Evolutionary conservation across 2,113 vertebrate species (phyloP).

Genomic region (Cebidichthys violaceus): DNA sequence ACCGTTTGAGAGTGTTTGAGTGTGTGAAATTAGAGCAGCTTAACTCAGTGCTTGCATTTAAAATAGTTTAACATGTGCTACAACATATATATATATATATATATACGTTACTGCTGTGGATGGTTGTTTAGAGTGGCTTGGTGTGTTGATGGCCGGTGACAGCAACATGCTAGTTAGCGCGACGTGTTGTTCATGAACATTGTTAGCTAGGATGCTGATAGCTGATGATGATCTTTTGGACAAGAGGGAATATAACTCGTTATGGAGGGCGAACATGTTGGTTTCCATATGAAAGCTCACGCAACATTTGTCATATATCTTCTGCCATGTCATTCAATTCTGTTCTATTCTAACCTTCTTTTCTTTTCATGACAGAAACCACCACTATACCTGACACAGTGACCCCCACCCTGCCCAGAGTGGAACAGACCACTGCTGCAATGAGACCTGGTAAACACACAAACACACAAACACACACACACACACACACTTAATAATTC

Average conservation of each 20-base stretch:
- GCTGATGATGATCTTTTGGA: not conserved
- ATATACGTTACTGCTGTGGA: not conserved
- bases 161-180: not conserved
- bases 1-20: not conserved
- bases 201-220: not conserved
- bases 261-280: not conserved
- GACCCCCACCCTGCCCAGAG: constrained; percentile 88
- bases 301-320: not conserved
- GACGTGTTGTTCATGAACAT: not conserved
- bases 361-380: constrained; percentile 81
- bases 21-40: constrained; percentile 13
- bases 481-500: not conserved
- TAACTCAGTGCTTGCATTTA: not conserved
- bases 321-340: not conserved
- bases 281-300: not conserved
- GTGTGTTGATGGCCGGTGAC: not conserved
- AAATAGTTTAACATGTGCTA: not conserved
- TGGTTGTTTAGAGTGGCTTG: not conserved
- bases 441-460: constrained; percentile 74
- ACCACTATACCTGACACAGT: constrained; percentile 89
- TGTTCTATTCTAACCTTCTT: not conserved
- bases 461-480: constrained; percentile 6
- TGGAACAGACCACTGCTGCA: constrained; percentile 88
- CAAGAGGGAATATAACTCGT: not conserved
- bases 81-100: not conserved